Base-by-base conservation (phyloP, 2,113 vertebrate genomes). In the Noctilio leporinus region DNA sequence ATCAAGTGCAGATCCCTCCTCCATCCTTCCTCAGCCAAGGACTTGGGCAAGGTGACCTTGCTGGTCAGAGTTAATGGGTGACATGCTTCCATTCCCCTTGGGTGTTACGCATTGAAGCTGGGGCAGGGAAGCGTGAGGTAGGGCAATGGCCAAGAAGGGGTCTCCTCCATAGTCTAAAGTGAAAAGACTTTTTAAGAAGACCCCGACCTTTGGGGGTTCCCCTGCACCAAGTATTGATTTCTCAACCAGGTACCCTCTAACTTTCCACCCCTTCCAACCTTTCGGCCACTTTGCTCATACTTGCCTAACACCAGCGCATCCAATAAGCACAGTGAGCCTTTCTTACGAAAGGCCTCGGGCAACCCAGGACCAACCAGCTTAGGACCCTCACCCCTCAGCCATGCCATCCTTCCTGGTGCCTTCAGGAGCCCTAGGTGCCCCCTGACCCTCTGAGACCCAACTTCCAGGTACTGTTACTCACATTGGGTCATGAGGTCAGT, bases 121-220 rank as follows among this genome's bases (percentile, higher is more conserved):
- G 77, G 33, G 16, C 40, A 4, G 35, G 17, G 40, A 69, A 49
- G 20, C 45, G n/a, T 4, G 3, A 22, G n/a, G 28, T 24, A 30
- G 0, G 30, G 38, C 11, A 30, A n/a, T 15, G 69, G 65, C 22
- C 38, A 30, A 40, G 19, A 24, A 77, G 35, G 65, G 6, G 0
- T 84, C 30, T 26, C 59, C 45, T 49, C 20, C 47, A 30, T 16
- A 2, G 19, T 24, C 45, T 22, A 75, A 70, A 91, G 82, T 20
- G 15, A 88, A 57, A 87, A 94, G 85, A 45, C 75, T 35, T 53
- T 80, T 43, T 11, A 95, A 86, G 51, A 89, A 10, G 83, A 62
- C 88, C 55, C 30, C 35, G 53, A n/a, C 20, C 5, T 43, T 7
- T 10, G 43, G 22, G 49, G 10, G 19, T 28, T 62, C 15, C 10